phyloP scores from a whole-genome alignment of 2,797 vertebrate species.

The Selene dorsalis region DNA sequence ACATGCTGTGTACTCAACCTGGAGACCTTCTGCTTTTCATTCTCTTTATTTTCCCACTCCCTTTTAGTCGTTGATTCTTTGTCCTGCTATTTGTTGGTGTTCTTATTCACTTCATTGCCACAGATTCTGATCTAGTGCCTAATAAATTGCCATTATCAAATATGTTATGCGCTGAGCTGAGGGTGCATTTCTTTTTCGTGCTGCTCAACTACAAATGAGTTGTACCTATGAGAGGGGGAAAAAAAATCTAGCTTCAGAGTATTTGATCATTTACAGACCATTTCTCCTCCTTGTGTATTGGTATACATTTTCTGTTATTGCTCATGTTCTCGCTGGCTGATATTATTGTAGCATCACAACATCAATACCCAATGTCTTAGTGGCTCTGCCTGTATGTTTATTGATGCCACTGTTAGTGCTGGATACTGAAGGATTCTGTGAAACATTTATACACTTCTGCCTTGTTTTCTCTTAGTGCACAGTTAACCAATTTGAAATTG shows the following conservation, averaged over 20 bases:
- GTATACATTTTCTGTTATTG: conserved; percentile 16
- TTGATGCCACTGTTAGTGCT: conserved; percentile 2
- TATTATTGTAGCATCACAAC: background rate
- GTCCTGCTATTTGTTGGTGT: conserved; percentile 5
- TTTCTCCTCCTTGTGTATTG: conserved; percentile 12
- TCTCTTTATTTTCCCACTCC: conserved; percentile 13
- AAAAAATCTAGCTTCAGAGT: background rate
- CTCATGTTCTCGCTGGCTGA: conserved; percentile 11
- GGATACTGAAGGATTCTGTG: conserved; percentile 6
- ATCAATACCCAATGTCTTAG: conserved; percentile 18
- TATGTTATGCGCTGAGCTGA: conserved; percentile 43
- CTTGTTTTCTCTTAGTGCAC: conserved; percentile 12
- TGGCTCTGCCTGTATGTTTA: conserved; percentile 21
- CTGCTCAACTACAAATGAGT: conserved; percentile 13
- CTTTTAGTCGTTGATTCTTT: conserved; percentile 23
- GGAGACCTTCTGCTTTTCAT: conserved; percentile 25
- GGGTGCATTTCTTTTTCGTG: background rate
- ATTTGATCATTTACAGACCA: conserved; percentile 19
- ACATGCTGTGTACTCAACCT: conserved; percentile 37
- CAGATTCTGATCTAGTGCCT: conserved; percentile 27
- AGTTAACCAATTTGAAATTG: conserved; percentile 3
- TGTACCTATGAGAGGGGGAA: background rate
- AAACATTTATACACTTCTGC: background rate
- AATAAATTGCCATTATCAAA: conserved; percentile 59
- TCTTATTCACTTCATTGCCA: conserved; percentile 16